phyloP scores from a whole-genome alignment of 2,797 vertebrate species.

The Chromobotia macracanthus region DNA sequence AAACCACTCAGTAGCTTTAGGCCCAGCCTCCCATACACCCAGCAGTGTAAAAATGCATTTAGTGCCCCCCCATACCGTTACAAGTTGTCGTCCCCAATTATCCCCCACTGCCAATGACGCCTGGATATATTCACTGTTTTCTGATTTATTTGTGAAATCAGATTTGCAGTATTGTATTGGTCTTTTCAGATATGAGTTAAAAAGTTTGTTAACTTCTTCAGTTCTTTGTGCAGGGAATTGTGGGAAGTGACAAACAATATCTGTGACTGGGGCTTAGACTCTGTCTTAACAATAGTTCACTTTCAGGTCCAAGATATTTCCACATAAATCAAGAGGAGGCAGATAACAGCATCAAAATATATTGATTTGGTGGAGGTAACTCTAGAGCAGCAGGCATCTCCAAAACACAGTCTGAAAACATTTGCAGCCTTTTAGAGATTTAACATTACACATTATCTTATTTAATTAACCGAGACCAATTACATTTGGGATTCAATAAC shows the following conservation, averaged over 20 bases:
- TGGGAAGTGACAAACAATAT: conserved; percentile 7
- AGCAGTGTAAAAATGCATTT: too few species aligned
- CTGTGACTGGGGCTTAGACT: conserved; percentile 31
- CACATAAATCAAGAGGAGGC: conserved; percentile 50
- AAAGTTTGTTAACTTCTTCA: conserved; percentile 23
- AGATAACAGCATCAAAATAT: conserved; percentile 52
- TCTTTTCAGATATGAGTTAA: background rate
- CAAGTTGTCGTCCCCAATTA: too few species aligned
- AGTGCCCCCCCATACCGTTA: too few species aligned
- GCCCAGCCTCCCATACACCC: too few species aligned
- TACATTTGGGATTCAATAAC: conserved; percentile 20
- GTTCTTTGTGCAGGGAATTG: background rate
- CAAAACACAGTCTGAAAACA: conserved; percentile 26
- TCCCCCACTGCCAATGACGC: too few species aligned
- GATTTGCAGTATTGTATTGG: background rate
- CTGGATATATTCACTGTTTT: background rate
- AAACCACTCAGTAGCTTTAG: too few species aligned
- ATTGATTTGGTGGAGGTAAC: conserved; percentile 52
- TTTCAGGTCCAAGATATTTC: conserved; percentile 48
- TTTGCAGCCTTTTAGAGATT: conserved; percentile 51
- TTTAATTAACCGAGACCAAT: conserved; percentile 55
- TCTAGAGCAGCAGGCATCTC: background rate
- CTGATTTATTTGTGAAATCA: background rate
- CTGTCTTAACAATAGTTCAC: conserved; percentile 31
- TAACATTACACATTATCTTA: conserved; percentile 46